Conservation (phyloP, 2,888 invertebrate genomes). For the Odontocerum albicorne region DNA sequence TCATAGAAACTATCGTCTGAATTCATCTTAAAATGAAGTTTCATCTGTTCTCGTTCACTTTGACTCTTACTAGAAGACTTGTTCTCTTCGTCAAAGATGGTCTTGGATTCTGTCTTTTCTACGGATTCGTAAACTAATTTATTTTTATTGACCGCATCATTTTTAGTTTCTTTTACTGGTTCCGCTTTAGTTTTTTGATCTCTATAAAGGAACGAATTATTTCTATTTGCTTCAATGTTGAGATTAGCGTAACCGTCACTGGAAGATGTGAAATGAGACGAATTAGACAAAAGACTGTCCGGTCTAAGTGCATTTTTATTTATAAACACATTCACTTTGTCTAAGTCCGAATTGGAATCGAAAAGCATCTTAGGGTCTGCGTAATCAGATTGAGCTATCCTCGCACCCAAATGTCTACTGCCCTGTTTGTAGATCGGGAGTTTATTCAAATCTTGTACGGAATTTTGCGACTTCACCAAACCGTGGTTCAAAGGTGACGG, state of each 20-base stretch:
- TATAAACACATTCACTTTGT: conserved; percentile 63
- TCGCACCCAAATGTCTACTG: conserved; percentile 80
- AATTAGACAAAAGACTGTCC: conserved; percentile 60
- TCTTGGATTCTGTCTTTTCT: background rate
- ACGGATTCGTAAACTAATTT: background rate
- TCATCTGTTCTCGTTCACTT: conserved; percentile 29
- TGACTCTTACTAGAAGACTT: conserved; percentile 33
- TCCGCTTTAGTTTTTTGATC: conserved; percentile 6
- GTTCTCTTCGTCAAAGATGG: conserved; percentile 14
- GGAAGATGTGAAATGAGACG: conserved; percentile 58
- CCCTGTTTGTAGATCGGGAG: conserved; percentile 72
- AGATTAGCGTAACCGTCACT: conserved; percentile 48
- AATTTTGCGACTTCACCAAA: conserved; percentile 47
- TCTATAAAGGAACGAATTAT: conserved; percentile 31
- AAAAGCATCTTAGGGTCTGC: conserved; percentile 76
- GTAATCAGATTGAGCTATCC: conserved; percentile 86
- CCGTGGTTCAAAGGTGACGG: conserved; percentile 1
- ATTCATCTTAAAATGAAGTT: conserved; percentile 38
- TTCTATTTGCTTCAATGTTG: conserved; percentile 13
- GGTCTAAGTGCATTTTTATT: conserved; percentile 60
- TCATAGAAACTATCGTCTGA: conserved; percentile 75
- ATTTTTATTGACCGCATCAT: background rate
- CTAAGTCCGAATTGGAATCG: conserved; percentile 46
- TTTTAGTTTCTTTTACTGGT: too few relatives aligned
- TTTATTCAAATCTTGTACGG: conserved; percentile 51